Percentiles rank a stretch among this genome's conserved stretches.
phyloP scores from a whole-genome alignment of 1,140 invertebrate species.

The Rhyacophila brunnea region DNA sequence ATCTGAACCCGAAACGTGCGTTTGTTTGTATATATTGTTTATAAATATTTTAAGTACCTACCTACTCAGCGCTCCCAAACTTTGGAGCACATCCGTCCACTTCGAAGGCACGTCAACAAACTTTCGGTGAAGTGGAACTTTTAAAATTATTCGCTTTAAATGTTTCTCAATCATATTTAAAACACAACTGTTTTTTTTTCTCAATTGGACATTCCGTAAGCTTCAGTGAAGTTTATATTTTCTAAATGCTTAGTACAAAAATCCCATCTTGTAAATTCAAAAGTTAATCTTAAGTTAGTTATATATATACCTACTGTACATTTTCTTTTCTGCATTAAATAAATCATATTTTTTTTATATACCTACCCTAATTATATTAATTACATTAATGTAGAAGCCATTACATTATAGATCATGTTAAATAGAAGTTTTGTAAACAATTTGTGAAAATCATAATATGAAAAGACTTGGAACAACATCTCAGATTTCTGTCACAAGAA shows the following conservation, averaged over 20 bases:
- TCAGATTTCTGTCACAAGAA: no score
- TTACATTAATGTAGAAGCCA: conserved; percentile 19
- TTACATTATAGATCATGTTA: conserved; percentile 4
- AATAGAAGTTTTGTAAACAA: no score
- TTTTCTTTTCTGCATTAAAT: conserved; percentile 7
- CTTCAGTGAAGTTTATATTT: conserved; percentile 10
- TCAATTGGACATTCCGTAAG: conserved; percentile 29
- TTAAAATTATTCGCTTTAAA: neutral
- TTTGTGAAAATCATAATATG: no score
- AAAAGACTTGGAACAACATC: no score
- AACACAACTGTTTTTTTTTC: conserved; percentile 1
- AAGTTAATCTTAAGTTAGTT: conserved; percentile 33
- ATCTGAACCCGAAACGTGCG: neutral
- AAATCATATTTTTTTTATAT: no score
- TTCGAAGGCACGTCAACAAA: conserved; percentile 12
- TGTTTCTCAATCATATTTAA: neutral
- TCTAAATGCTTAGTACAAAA: conserved; percentile 31
- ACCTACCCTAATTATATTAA: conserved; percentile 8
- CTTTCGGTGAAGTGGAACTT: conserved; percentile 22
- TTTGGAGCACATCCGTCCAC: conserved; percentile 25
- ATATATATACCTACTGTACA: conserved; percentile 3
- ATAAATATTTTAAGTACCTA: conserved; percentile 8
- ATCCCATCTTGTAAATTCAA: conserved; percentile 29
- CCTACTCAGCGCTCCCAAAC: neutral
- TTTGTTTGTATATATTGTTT: conserved; percentile 31